Percentiles rank a stretch among this genome's conserved stretches.
phyloP scores from a whole-genome alignment of 2,888 invertebrate genomes.

The Dendrolimus pini region DNA sequence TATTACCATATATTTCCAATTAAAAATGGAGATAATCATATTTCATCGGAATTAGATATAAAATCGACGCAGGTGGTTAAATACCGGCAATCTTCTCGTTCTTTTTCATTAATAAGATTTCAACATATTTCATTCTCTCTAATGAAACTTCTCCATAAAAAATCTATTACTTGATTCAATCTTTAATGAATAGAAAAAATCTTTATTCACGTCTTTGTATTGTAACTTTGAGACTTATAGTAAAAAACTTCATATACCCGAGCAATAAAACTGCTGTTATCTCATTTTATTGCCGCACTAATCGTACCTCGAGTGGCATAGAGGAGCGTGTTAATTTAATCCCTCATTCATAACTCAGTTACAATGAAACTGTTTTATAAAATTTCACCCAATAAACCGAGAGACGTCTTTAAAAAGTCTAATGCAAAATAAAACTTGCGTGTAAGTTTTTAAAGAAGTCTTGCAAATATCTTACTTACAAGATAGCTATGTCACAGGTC shows the following conservation, averaged over 20 bases:
- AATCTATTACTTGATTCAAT: background rate
- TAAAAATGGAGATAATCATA: background rate
- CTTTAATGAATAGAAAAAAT: background rate
- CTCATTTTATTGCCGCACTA: conserved; percentile 43
- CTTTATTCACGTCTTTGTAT: conserved; percentile 21
- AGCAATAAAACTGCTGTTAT: conserved; percentile 38
- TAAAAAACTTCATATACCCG: conserved; percentile 20
- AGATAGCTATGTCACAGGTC: no score
- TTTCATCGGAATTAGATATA: background rate
- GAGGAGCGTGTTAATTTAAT: conserved; percentile 1
- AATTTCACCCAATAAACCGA: no score
- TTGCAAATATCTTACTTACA: no score
- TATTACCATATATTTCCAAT: no score
- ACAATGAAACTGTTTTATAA: background rate
- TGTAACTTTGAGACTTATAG: conserved; percentile 39
- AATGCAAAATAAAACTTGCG: no score
- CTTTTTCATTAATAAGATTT: background rate
- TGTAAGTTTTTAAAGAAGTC: no score
- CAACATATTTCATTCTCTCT: background rate
- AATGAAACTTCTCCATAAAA: background rate
- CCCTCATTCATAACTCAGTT: background rate
- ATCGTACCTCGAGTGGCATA: conserved; percentile 15
- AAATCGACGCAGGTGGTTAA: background rate
- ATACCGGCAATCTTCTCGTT: background rate
- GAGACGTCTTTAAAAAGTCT: no score